Percentiles rank a stretch among this genome's conserved stretches.
These are phyloP conservation scores for Aurelia aurita complex sp. Pacific DNA, from an alignment of 30 jellyfish, hydroid and myxozoan genomes.

Conservation along the genomic window DNA sequence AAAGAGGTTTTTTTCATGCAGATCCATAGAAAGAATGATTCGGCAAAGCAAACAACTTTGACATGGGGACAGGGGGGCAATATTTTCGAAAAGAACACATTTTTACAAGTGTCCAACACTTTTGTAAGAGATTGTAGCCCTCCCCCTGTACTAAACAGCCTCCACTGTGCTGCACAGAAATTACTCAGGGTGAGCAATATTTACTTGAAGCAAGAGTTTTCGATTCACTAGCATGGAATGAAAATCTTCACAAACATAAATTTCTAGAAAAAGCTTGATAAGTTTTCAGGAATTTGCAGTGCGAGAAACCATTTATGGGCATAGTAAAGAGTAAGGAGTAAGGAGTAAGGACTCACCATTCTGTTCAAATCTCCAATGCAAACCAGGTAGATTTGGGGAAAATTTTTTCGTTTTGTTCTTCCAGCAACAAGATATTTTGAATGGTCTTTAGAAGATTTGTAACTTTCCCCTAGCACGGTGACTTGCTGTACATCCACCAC, in stretches of 20 bases:
- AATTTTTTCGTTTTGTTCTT: neutral
- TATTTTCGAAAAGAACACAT: no score
- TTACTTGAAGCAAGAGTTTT: neutral
- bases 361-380: slow-evolving; percentile 10
- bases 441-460: neutral
- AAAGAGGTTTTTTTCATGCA: no score
- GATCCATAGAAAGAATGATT: no score
- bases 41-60: no score
- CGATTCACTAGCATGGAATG: neutral
- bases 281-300: neutral
- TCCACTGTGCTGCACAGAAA: neutral
- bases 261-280: neutral
- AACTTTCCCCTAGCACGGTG: slow-evolving; percentile 8
- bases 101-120: no score
- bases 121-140: no score
- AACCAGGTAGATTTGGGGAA: neutral
- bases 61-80: no score
- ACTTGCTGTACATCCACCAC: neutral
- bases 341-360: neutral
- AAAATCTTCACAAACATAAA: neutral
- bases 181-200: neutral
- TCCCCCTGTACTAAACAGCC: neutral
- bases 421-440: neutral
- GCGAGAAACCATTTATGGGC: neutral
- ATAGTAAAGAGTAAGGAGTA: no score